These are phyloP conservation scores for Orchestia grillus DNA, from an alignment of 1,140 invertebrate genomes.

Conservation along the genomic window DNA sequence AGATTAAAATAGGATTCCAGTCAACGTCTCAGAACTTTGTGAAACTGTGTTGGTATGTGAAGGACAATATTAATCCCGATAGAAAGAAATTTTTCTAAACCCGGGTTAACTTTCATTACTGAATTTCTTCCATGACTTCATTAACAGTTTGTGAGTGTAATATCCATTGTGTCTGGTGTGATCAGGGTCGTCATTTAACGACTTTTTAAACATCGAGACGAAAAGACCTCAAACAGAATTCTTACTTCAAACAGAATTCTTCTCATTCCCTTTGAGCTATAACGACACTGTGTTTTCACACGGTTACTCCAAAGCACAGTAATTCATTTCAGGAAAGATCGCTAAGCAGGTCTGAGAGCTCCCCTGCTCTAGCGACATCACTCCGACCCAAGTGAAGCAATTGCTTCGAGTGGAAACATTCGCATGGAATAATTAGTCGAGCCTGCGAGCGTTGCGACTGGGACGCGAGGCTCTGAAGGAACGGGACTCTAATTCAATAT, in stretches of 20 bases:
- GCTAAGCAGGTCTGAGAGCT: not conserved
- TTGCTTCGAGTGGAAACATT: not conserved
- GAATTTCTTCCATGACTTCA: too few relatives aligned
- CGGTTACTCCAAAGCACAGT: not conserved
- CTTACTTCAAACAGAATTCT: too few relatives aligned
- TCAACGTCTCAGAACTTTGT: too few relatives aligned
- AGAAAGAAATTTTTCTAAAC: too few relatives aligned
- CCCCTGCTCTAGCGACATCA: not conserved
- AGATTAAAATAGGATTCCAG: too few relatives aligned
- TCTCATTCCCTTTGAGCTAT: not conserved
- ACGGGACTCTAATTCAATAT: not conserved
- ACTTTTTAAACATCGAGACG: not conserved
- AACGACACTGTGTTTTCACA: not conserved
- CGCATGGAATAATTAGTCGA: not conserved
- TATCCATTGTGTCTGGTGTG: too few relatives aligned
- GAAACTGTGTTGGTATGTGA: too few relatives aligned
- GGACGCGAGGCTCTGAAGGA: not conserved
- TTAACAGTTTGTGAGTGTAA: too few relatives aligned
- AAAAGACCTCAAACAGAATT: too few relatives aligned
- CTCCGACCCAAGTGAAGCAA: not conserved
- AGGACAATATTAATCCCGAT: too few relatives aligned
- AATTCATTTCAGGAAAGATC: not conserved
- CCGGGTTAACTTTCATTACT: too few relatives aligned
- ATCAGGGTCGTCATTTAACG: too few relatives aligned
- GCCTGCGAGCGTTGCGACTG: not conserved